Base-by-base conservation (phyloP, 2,797 vertebrate species). In the Rhabdophis nuchalis region DNA sequence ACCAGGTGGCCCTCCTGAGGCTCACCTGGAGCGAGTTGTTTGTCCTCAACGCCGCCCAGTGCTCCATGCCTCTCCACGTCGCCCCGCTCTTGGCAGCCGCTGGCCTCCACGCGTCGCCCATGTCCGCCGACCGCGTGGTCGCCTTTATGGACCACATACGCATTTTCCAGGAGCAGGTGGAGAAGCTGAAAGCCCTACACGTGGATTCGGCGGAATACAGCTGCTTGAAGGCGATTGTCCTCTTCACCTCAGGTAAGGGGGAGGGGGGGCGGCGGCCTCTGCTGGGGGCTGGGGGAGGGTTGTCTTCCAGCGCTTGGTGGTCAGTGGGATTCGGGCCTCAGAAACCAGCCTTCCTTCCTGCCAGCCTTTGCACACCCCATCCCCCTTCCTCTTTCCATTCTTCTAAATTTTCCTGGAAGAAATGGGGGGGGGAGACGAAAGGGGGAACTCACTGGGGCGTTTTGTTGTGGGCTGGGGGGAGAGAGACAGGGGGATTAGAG, bases 141-240 rank as follows among this genome's bases (percentile, higher is more conserved):
- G 99, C 99, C 97, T 99, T 99, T 98, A 99, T 99, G 99, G 99
- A 99, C 98, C 99, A 99, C 98, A 99, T 99, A 97, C 98, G 99
- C 96, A 99, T 99, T 98, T 99, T 99, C 98, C 99, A 99, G 97
- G 99, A 99, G 97, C 99, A 99, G 97, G 99, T 99, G 97, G 99
- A 99, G 98, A 99, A 99, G 97, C 99, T 99, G 96, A 99, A 99
- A 98, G 98, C 99, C 52, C 98, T 99, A 95, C 99, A 99, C 96
- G 99, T 99, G 96, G 99, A 99, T 96, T 99, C 99, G 91, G 99
- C 99, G 95, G 99, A 99, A 97, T 99, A 99, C 98, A 99, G 99
- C 98, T 99, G 99, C 97, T 98, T 99, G 96, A 99, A 99, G 98
- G 99, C 99, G 97, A 99, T 99, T 98, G 99, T 99, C 96, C 98